Percentiles rank a stretch among this genome's conserved stretches.
Conservation (phyloP, 35 echinoderm and acorn worm genomes). For the Hemicentrotus pulcherrimus region DNA sequence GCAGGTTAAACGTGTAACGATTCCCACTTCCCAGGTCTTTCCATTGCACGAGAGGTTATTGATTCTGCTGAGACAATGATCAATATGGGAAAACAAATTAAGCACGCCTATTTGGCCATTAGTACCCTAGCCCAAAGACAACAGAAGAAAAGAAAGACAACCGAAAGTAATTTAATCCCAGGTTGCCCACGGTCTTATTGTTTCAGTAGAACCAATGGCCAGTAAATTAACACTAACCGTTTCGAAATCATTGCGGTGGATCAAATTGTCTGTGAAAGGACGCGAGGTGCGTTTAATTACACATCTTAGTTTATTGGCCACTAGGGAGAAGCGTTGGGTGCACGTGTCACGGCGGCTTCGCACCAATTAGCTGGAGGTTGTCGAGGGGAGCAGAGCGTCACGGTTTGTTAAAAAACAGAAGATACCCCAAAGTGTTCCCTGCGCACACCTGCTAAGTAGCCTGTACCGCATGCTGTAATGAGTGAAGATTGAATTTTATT, state of each 20-base stretch:
- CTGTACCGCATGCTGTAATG: not conserved
- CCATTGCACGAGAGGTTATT: not conserved
- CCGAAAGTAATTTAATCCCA: not conserved
- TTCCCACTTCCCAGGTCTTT: not conserved
- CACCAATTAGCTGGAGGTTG: not conserved
- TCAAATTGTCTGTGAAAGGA: conserved; percentile 5
- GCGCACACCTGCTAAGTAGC: not conserved
- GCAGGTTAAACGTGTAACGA: too few species aligned
- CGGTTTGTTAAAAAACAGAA: not conserved
- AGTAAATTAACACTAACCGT: not conserved
- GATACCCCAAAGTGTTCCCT: not conserved
- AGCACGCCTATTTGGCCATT: not conserved
- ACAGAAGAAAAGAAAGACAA: not conserved
- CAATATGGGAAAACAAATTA: not conserved
- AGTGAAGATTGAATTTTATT: not conserved
- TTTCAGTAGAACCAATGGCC: not conserved
- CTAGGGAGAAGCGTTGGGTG: not conserved
- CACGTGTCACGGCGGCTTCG: not conserved
- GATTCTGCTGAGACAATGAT: not conserved
- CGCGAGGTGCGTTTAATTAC: not conserved
- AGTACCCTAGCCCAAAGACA: not conserved
- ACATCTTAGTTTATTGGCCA: not conserved
- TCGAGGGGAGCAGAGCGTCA: not conserved
- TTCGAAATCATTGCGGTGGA: not conserved
- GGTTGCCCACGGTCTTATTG: not conserved